Percentiles rank a stretch among this genome's conserved stretches.
Conservation (phyloP, 2,888 invertebrate species). For the Pterobdella sp. region DNA sequence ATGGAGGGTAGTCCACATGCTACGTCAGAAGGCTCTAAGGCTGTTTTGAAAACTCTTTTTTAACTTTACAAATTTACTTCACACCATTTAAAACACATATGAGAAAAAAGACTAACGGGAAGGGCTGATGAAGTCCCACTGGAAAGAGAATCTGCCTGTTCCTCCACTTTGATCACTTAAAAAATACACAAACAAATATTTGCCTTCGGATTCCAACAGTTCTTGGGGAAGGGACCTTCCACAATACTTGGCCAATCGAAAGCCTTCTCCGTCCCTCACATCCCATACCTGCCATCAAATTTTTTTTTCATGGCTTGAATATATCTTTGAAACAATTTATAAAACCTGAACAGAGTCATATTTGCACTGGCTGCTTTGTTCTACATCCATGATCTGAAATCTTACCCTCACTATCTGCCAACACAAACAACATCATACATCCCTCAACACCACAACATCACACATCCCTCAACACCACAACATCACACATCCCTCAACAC, state of each 20-base stretch:
- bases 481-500: too few relatives aligned
- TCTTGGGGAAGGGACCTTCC: background rate
- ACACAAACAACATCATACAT: too few relatives aligned
- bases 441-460: too few relatives aligned
- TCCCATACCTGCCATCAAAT: background rate
- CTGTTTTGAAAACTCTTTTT: background rate
- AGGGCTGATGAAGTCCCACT: conserved; percentile 11
- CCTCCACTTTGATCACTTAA: background rate
- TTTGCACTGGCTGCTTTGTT: conserved; percentile 4
- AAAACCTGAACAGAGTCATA: conserved; percentile 22
- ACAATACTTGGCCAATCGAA: background rate
- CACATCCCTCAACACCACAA: too few relatives aligned
- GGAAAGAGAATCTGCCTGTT: background rate
- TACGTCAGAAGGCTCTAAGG: conserved; percentile 18
- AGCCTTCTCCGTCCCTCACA: background rate
- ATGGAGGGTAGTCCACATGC: conserved; percentile 15
- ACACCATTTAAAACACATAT: too few relatives aligned
- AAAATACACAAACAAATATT: background rate
- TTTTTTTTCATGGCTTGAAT: too few relatives aligned
- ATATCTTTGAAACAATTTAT: too few relatives aligned
- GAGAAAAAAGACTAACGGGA: background rate
- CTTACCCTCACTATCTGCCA: conserved; percentile 5
- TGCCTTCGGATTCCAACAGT: background rate
- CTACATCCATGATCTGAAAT: conserved; percentile 23
- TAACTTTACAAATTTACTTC: background rate